Evolutionary conservation across 2,113 vertebrate species (phyloP).

Genomic region (Sebastes schlegelii): DNA sequence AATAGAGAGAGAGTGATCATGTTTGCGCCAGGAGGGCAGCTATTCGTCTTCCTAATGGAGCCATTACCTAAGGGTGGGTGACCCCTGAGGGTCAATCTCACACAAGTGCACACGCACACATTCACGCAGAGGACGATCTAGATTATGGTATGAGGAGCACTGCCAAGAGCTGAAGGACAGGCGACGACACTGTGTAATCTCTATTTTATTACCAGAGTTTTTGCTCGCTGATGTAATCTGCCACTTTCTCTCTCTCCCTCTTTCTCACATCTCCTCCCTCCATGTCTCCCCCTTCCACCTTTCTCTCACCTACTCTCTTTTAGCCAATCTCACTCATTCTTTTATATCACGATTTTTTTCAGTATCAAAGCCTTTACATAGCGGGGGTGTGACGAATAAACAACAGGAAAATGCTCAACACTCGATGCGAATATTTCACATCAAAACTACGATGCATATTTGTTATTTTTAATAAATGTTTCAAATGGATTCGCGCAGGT

Average conservation of each 20-base stretch:
- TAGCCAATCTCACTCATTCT: background rate
- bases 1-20: slow-evolving; percentile 40
- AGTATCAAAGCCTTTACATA: background rate
- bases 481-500: no score
- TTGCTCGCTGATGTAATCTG: slow-evolving; percentile 15
- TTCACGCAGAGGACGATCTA: slow-evolving; percentile 19
- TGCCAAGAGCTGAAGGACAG: slow-evolving; percentile 58
- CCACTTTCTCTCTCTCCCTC: background rate
- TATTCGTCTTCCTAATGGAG: slow-evolving; percentile 77
- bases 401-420: no score
- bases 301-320: background rate
- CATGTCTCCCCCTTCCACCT: background rate
- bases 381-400: no score
- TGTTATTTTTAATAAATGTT: no score
- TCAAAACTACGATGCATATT: no score
- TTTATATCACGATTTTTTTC: background rate
- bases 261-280: background rate
- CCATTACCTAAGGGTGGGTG: slow-evolving; percentile 63
- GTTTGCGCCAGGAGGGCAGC: slow-evolving; percentile 49
- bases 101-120: slow-evolving; percentile 19
- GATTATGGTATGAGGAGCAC: slow-evolving; percentile 32
- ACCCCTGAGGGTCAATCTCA: slow-evolving; percentile 56
- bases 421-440: no score
- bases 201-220: slow-evolving; percentile 42
- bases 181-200: slow-evolving; percentile 38